Base-by-base conservation (phyloP, 2,797 vertebrate species). In the Esox lucius region DNA sequence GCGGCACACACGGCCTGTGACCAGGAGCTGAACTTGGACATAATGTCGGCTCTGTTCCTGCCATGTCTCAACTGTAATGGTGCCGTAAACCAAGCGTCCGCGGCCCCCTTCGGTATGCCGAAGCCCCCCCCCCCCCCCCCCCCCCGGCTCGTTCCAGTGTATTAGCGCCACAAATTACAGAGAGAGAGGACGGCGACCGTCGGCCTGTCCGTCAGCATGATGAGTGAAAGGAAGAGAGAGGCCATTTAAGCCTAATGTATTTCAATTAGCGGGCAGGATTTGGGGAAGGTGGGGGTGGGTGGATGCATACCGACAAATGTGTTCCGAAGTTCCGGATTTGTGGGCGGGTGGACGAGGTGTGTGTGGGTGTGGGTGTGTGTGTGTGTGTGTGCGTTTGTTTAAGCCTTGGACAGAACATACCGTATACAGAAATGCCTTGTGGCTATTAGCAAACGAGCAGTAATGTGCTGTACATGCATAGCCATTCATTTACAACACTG, bases 231-330 rank as follows among this genome's bases (percentile, higher is more conserved):
- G 94, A 92, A 89, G 87, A 90, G 87, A 93, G 92, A 90, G 87
- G 91, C 94, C 94, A 96, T 96, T 97, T 94, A 93, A 84, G 90
- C 89, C 92, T 94, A 95, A 96, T 96, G 94, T 92, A 93, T 92
- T 94, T 95, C 94, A 96, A 95, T 96, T 96, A 95, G 91, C 86
- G 88, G 90, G 80, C 42, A n/a, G 83, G 79, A 91, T 93, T 91
- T 88, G 89, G 90, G 80, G 82, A 82, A 88, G 83, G 86, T 88
- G 86, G 84, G 61, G 61, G 69, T 42, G 56, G 22, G 79, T 70
- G 79, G 49, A 35, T 26, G 39, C 17, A 81, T 87, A 67, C 80
- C 70, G 80, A 82, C 84, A 79, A 79, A 22, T 74, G 78, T 42
- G 84, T 82, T 82, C 86, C 61, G 80, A 82, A 78, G 73, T 24